Conservation (phyloP, 2,113 vertebrate genomes). For the Vulpes lagopus region DNA sequence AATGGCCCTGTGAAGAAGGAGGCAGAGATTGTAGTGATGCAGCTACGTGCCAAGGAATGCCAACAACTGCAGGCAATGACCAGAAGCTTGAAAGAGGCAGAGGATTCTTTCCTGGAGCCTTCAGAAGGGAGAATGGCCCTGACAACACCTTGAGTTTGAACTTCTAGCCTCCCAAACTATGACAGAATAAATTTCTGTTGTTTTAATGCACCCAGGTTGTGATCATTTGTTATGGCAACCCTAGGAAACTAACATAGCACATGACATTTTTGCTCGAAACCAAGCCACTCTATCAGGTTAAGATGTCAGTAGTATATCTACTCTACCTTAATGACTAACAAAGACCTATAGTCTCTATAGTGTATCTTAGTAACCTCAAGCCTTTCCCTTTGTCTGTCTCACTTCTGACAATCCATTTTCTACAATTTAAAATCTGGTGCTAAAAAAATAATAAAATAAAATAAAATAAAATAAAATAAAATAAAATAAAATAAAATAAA, state of each 20-base stretch:
- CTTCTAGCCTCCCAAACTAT: neutral
- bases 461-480: no score
- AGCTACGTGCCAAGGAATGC: neutral
- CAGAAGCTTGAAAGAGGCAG: neutral
- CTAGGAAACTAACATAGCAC: neutral
- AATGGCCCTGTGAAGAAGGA: neutral
- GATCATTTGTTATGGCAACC: neutral
- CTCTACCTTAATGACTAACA: neutral
- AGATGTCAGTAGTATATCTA: neutral
- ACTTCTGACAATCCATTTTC: neutral
- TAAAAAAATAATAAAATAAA: no score
- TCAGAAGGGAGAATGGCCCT: neutral
- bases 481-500: neutral
- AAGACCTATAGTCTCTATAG: neutral
- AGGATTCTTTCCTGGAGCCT: neutral
- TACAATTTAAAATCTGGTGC: neutral
- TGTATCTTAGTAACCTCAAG: neutral
- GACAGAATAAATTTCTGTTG: neutral
- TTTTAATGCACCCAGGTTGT: neutral
- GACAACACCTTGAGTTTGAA: neutral
- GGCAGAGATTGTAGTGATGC: neutral
- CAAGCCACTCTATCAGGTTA: neutral
- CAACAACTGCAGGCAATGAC: neutral
- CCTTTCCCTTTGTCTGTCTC: neutral
- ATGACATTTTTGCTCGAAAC: neutral